These are phyloP conservation scores for Ariolimax columbianus DNA, from an alignment of 2,888 invertebrate genomes.

Conservation along the genomic window DNA sequence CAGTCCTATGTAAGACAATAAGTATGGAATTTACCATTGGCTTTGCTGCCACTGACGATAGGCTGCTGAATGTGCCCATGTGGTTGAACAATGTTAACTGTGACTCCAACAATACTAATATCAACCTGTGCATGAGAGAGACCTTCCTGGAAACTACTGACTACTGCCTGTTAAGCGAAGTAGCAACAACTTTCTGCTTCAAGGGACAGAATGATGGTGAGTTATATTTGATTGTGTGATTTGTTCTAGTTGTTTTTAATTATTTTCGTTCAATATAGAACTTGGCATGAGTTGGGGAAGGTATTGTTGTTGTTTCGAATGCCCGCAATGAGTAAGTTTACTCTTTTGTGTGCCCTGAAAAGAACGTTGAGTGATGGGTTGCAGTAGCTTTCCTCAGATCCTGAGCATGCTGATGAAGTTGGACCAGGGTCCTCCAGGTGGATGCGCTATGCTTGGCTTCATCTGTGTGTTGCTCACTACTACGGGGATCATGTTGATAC, in stretches of 20 bases:
- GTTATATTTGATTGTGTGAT: not conserved
- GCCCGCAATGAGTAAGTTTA: too few relatives aligned
- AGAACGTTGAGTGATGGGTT: too few relatives aligned
- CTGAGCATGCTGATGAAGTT: too few relatives aligned
- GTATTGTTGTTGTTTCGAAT: too few relatives aligned
- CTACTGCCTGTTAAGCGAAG: not conserved
- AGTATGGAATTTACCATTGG: conserved; percentile 2
- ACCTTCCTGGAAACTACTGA: not conserved
- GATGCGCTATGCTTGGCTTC: too few relatives aligned
- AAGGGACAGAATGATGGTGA: conserved; percentile 11
- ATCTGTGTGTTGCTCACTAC: too few relatives aligned
- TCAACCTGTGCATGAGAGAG: not conserved
- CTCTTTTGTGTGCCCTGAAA: too few relatives aligned
- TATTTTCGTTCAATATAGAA: not conserved
- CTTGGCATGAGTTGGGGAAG: too few relatives aligned
- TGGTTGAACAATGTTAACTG: conserved; percentile 11
- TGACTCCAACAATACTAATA: not conserved
- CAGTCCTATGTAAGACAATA: not conserved
- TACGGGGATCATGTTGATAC: too few relatives aligned
- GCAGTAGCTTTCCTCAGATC: too few relatives aligned
- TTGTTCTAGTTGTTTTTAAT: not conserved
- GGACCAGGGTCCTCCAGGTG: too few relatives aligned
- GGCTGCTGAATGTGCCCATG: not conserved
- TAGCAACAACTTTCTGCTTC: not conserved
- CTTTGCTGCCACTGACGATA: not conserved